Evolutionary conservation across 2,113 vertebrate species (phyloP).

Genomic region (Aptenodytes forsteri): DNA sequence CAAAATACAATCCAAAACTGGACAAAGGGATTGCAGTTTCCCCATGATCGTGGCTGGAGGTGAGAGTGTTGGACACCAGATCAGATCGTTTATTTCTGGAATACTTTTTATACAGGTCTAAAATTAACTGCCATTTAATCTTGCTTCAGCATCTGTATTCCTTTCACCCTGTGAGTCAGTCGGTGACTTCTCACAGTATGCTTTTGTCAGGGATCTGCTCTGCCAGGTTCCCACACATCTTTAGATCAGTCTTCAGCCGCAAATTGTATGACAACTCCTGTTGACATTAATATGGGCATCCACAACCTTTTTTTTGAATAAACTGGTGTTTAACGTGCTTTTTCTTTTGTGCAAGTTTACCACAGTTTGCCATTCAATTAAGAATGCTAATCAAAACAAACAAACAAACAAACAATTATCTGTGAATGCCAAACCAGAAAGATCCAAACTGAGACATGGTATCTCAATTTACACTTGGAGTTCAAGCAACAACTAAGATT

Average conservation of each 20-base stretch:
- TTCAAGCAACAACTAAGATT: background rate
- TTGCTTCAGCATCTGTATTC: background rate
- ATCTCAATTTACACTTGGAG: background rate
- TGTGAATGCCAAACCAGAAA: background rate
- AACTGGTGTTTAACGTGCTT: background rate
- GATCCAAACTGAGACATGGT: fast-evolving
- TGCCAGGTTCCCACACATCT: background rate
- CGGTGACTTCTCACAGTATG: background rate
- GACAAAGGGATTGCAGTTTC: background rate
- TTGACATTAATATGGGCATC: background rate
- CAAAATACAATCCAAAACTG: background rate
- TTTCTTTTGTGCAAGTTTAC: background rate
- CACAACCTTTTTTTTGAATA: background rate
- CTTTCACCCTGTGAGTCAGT: background rate
- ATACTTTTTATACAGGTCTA: background rate
- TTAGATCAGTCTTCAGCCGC: background rate
- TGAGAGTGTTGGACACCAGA: background rate
- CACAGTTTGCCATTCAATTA: background rate
- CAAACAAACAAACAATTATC: background rate
- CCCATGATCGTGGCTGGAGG: background rate
- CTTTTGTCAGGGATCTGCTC: background rate
- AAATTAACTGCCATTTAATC: conserved; percentile 5
- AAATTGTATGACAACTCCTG: background rate
- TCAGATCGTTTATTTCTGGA: background rate
- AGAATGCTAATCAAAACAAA: background rate